Conservation (phyloP, 2,113 vertebrate species). For the Antechinus flavipes region DNA sequence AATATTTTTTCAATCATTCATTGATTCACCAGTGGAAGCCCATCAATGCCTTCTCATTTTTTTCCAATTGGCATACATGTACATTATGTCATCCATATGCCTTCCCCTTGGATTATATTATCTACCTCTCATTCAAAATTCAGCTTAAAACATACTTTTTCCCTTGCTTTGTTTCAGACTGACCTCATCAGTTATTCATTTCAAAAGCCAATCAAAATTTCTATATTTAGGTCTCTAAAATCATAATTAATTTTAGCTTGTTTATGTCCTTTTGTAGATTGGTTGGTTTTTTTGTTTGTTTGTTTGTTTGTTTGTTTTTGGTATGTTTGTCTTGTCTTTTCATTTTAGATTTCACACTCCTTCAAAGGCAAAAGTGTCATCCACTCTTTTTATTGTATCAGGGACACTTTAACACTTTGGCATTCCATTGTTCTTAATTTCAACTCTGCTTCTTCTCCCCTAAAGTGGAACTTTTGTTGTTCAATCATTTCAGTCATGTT, state of each 20-base stretch:
- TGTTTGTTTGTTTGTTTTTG: too few species aligned
- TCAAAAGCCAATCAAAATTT: slow-evolving; percentile 34
- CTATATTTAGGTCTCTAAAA: slow-evolving; percentile 51
- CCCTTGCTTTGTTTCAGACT: slow-evolving; percentile 6
- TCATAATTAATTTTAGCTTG: slow-evolving; percentile 57
- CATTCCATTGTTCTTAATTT: not conserved
- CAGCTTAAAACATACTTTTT: slow-evolving; percentile 22
- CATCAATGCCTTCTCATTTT: not conserved
- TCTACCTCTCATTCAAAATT: slow-evolving; percentile 13
- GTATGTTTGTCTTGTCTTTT: slow-evolving; percentile 23
- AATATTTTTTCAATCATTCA: not conserved
- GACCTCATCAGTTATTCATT: slow-evolving; percentile 24
- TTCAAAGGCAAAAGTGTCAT: not conserved
- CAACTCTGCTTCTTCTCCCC: not conserved
- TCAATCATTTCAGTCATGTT: not conserved
- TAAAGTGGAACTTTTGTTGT: not conserved
- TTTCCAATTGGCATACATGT: not conserved
- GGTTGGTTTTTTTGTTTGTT: slow-evolving; percentile 1
- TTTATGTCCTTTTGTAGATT: slow-evolving; percentile 15
- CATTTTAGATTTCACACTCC: not conserved
- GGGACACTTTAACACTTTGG: not conserved
- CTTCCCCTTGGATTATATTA: not conserved
- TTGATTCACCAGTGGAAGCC: not conserved
- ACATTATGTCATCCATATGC: not conserved
- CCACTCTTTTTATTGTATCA: not conserved